Evolutionary conservation across 1,140 invertebrate species (phyloP), one percentile per base, ranked within the genome.

Genomic region (Drosophila guanche): DNA sequence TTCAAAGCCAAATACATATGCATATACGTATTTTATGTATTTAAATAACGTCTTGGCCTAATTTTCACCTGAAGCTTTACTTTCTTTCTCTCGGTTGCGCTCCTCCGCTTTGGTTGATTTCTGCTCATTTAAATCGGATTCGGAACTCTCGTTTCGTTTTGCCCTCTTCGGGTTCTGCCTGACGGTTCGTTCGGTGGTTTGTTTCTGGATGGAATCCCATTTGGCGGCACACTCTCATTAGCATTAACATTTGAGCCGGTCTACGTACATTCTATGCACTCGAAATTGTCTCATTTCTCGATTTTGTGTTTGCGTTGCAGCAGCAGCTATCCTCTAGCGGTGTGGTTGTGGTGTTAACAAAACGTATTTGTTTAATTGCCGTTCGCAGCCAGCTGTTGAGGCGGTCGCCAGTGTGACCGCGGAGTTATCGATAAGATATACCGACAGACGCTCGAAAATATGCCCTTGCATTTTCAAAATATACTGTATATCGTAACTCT

Each of bases 31-130:
- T 20, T 20, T 20, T 20, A 20, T 27, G 25, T 43, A 25, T 48
- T 29, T 27, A 37, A 33, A 40, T 68, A 69, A 68, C 50, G 63
- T 29, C 48, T 68, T 68, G 66, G 66, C 66, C 66, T 69, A 51
- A 68, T 68, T 69, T 65, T 68, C 54, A 62, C 60, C 58, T 45
- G 60, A 58, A 62, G 60, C 60, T 68, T 41, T 55, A 42, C 66
- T 69, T 69, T 69, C 66, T 69, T 69, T 41, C 50, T 53, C 47
- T 67, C 50, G 16, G 16, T 47, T 23, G 37, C 37, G 29, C 41
- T 67, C 41, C 37, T 69, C 57, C 10, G 12, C 41, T 68, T 47
- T 40, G 27, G 20, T 40, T 40, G 43, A 40, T 41, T 27, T 37
- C 27, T 29, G 8, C 50, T 23, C 40, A 43, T 42, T 68, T 56